phyloP scores from a whole-genome alignment of 2,113 vertebrate genomes.

The Oceanodroma tethys region DNA sequence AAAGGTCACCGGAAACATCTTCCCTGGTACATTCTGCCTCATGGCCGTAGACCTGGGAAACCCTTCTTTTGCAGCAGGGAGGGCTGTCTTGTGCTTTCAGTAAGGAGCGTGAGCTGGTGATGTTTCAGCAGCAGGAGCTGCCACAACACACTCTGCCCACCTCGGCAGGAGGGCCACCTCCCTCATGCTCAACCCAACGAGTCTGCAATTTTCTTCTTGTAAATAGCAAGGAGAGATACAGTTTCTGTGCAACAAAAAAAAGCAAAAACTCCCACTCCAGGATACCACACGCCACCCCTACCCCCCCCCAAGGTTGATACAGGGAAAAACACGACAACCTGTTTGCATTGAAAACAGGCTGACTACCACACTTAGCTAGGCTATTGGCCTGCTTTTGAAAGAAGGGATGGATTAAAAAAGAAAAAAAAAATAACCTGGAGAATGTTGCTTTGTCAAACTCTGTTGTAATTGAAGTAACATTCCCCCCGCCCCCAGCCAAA shows the following conservation, averaged over 20 bases:
- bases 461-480: rapidly evolving
- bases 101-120: rapidly evolving
- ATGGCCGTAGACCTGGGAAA: rapidly evolving
- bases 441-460: too few species aligned
- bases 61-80: too few species aligned
- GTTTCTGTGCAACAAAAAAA: background rate
- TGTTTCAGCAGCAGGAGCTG: too few species aligned
- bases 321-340: rapidly evolving
- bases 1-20: background rate
- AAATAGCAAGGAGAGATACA: rapidly evolving
- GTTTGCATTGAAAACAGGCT: too few species aligned
- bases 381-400: too few species aligned
- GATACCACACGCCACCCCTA: too few species aligned
- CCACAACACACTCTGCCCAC: rapidly evolving
- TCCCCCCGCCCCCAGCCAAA: too few species aligned
- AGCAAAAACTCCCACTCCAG: background rate
- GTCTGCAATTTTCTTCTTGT: too few species aligned
- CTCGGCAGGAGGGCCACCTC: background rate
- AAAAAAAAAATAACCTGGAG: too few species aligned
- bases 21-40: rapidly evolving
- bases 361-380: rapidly evolving
- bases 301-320: rapidly evolving
- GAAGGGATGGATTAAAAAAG: background rate
- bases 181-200: rapidly evolving
- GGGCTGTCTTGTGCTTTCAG: background rate